Percentiles rank a stretch among this genome's conserved stretches.
Conservation (phyloP, 2,797 vertebrate species). For the Pristis pectinata region DNA sequence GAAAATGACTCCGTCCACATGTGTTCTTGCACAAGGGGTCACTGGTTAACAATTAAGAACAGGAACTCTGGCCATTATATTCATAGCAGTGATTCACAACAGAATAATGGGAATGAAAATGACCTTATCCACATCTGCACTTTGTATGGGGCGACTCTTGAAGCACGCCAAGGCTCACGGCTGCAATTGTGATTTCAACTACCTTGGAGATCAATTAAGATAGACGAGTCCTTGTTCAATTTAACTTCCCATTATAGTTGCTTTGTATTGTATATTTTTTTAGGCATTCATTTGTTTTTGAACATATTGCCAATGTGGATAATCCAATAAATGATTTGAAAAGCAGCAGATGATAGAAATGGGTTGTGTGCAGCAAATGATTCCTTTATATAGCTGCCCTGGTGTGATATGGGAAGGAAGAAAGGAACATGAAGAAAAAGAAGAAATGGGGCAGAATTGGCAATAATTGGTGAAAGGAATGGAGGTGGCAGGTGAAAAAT, state of each 20-base stretch:
- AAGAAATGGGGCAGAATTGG: background rate
- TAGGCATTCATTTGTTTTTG: background rate
- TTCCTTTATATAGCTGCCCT: background rate
- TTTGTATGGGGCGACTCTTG: background rate
- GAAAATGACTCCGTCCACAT: background rate
- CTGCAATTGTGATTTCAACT: background rate
- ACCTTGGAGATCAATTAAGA: background rate
- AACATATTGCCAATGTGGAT: background rate
- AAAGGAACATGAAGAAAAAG: background rate
- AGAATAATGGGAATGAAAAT: background rate
- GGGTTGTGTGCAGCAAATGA: background rate
- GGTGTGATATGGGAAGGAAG: background rate
- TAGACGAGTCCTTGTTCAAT: background rate
- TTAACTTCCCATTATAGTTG: background rate
- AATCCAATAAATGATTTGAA: constrained; percentile 10
- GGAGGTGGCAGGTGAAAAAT: background rate
- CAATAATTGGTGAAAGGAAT: background rate
- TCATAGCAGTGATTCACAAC: background rate
- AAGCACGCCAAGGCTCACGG: background rate
- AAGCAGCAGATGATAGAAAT: background rate
- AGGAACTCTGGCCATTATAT: background rate
- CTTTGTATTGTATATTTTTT: background rate
- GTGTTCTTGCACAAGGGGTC: background rate
- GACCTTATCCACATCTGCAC: background rate
- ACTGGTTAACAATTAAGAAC: background rate